Conservation (phyloP, 2,113 vertebrate genomes). For the Xiphophorus maculatus region DNA sequence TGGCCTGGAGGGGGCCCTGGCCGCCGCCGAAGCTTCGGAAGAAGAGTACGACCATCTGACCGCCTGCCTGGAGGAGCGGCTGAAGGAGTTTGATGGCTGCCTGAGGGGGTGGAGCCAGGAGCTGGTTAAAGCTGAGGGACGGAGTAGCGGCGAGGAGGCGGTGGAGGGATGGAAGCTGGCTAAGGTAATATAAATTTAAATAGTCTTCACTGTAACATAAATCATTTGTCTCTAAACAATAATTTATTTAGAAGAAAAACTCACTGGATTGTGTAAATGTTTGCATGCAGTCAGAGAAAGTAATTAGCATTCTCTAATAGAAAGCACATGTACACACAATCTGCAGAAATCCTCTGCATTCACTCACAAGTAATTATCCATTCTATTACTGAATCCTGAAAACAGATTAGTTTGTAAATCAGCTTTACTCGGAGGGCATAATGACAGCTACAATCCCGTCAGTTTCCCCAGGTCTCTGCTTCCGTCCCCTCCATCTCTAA, state of each 20-base stretch:
- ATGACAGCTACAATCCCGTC: slow-evolving; percentile 73
- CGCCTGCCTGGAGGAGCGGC: slow-evolving; percentile 83
- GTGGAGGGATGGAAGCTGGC: slow-evolving; percentile 88
- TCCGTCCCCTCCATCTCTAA: slow-evolving; percentile 31
- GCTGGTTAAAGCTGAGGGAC: slow-evolving; percentile 81
- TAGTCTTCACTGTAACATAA: slow-evolving; percentile 25
- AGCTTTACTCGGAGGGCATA: slow-evolving; percentile 70
- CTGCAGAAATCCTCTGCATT: slow-evolving; percentile 44
- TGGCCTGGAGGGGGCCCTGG: slow-evolving; percentile 83
- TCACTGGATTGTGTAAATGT: slow-evolving; percentile 22
- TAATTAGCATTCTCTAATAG: slow-evolving; percentile 57
- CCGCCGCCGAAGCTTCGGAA: slow-evolving; percentile 85
- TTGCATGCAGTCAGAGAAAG: slow-evolving; percentile 23
- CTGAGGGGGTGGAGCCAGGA: slow-evolving; percentile 84
- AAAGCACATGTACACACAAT: slow-evolving; percentile 35
- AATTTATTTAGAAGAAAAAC: slow-evolving; percentile 41
- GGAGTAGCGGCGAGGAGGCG: slow-evolving; percentile 85
- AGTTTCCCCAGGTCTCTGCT: slow-evolving; percentile 36
- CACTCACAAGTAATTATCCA: slow-evolving; percentile 71
- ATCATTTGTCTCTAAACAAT: slow-evolving; percentile 35
- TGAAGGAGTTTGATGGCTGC: slow-evolving; percentile 76
- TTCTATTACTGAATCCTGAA: slow-evolving; percentile 75
- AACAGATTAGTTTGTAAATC: slow-evolving; percentile 78
- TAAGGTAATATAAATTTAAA: slow-evolving; percentile 77
- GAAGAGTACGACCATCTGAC: slow-evolving; percentile 84